These are phyloP conservation scores for Microcebus ravelobensis DNA, from an alignment of 2,113 vertebrate species.

Conservation along the genomic window DNA sequence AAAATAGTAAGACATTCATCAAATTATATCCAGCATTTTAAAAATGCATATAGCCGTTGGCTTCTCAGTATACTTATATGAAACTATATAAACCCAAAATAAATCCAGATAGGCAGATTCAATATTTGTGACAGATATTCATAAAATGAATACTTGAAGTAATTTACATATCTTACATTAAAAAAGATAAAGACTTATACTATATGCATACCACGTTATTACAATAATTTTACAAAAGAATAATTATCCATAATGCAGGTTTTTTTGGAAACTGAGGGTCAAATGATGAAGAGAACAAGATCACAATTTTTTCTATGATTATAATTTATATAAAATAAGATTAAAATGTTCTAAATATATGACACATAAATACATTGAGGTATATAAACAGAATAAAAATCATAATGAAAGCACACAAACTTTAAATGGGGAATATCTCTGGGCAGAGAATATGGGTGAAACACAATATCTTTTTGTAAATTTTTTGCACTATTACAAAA, in stretches of 20 bases:
- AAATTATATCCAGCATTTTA: not conserved
- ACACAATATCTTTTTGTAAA: not conserved
- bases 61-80: not conserved
- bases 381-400: not conserved
- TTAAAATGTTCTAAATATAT: not conserved
- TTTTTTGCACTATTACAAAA: not conserved
- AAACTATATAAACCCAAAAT: not conserved
- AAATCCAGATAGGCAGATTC: not conserved
- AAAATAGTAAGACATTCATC: not conserved
- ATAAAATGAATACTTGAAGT: not conserved
- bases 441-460: not conserved
- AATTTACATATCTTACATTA: not conserved
- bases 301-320: not conserved
- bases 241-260: not conserved
- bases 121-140: not conserved
- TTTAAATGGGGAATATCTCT: not conserved
- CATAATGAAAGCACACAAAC: not conserved
- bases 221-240: not conserved
- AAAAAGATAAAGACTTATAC: not conserved
- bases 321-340: not conserved
- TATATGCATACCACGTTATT: not conserved
- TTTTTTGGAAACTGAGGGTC: not conserved
- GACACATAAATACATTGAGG: no score
- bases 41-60: not conserved
- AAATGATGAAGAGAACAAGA: not conserved